Evolutionary conservation across 2,888 invertebrate species (phyloP).

Genomic region (Apoderus coryli): DNA sequence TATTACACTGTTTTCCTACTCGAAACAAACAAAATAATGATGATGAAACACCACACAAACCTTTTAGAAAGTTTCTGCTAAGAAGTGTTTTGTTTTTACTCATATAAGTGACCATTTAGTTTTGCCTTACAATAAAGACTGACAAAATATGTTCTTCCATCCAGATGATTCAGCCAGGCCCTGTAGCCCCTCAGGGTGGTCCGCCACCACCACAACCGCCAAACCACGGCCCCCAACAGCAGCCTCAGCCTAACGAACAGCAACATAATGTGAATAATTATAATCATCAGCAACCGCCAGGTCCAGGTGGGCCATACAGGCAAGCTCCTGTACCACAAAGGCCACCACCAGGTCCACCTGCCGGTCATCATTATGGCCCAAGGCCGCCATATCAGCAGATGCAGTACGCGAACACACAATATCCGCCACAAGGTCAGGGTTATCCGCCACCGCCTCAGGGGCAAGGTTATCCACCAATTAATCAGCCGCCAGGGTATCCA

Average conservation of each 20-base stretch:
- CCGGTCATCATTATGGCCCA: conserved; percentile 41
- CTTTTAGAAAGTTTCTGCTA: no score
- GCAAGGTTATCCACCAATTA: conserved; percentile 49
- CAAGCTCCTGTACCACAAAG: conserved; percentile 35
- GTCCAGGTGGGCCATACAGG: conserved; percentile 17
- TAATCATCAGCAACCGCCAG: conserved; percentile 31
- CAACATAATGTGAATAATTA: conserved; percentile 33
- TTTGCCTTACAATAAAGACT: no score
- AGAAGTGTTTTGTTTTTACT: no score
- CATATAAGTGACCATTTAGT: no score
- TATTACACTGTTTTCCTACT: no score
- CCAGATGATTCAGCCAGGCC: conserved; percentile 45
- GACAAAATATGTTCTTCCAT: no score
- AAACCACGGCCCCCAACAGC: conserved; percentile 20
- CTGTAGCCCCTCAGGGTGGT: conserved; percentile 27
- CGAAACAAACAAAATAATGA: no score
- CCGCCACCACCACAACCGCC: conserved; percentile 25
- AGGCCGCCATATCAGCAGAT: conserved; percentile 54
- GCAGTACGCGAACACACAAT: conserved; percentile 46
- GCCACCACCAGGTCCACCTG: conserved; percentile 40
- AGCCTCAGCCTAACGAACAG: conserved; percentile 23
- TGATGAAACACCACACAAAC: no score
- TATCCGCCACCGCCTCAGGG: conserved; percentile 55
- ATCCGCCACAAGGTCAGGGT: conserved; percentile 50
- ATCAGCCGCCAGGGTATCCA: conserved; percentile 53